Evolutionary conservation across 1,140 invertebrate species (phyloP).

Genomic region (Danaus melanippus): DNA sequence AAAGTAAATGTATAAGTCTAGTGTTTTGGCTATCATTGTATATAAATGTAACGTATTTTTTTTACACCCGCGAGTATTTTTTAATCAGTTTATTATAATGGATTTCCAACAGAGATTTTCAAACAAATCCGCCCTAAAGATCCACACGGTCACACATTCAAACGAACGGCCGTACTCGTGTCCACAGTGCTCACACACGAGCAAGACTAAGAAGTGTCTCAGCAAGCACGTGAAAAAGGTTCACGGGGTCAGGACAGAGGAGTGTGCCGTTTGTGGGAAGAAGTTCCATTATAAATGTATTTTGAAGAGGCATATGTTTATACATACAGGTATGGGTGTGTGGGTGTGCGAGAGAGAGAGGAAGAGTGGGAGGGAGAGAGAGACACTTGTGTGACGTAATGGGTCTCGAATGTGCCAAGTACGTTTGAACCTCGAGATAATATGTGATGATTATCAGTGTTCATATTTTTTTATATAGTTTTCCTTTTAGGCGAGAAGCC

Average conservation of each 20-base stretch:
- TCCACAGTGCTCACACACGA: slow-evolving; percentile 18
- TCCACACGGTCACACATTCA: slow-evolving; percentile 28
- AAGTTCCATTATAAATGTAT: slow-evolving; percentile 70
- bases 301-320: slow-evolving; percentile 69
- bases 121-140: slow-evolving; percentile 10
- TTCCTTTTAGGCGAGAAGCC: slow-evolving; percentile 72
- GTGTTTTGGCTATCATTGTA: too few species aligned
- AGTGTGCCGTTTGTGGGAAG: slow-evolving; percentile 76
- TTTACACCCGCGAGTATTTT: too few species aligned
- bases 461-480: slow-evolving; percentile 2
- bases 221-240: slow-evolving; percentile 22
- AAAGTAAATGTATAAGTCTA: too few species aligned
- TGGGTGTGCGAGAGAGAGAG: too few species aligned
- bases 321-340: slow-evolving; percentile 55
- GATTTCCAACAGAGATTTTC: slow-evolving; percentile 19
- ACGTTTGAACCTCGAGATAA: too few species aligned
- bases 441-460: too few species aligned
- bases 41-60: too few species aligned
- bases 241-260: slow-evolving; percentile 78
- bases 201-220: slow-evolving; percentile 35
- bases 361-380: too few species aligned
- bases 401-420: too few species aligned
- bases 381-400: too few species aligned
- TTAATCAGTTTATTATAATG: too few species aligned
- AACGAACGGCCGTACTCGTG: slow-evolving; percentile 22